Base-by-base conservation (phyloP, 2,113 vertebrate genomes). In the Ivindomyrus marchei region DNA sequence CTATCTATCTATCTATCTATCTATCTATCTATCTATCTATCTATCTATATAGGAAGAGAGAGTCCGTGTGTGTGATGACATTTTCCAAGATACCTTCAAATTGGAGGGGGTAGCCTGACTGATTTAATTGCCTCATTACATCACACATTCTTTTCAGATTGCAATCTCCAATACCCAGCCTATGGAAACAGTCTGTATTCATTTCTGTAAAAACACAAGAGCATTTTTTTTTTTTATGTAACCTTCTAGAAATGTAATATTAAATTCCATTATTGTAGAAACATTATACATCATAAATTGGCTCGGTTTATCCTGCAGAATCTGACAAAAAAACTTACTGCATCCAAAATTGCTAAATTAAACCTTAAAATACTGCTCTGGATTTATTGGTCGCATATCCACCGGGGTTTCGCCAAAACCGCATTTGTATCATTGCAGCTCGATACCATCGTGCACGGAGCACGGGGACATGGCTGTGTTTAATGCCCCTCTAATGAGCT, bases 241-340 rank as follows among this genome's bases (percentile, higher is more conserved):
- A 53, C 17, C 31, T 49, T 53, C 27, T 27, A n/a, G 27, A 53
- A 87, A 87, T 53, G 47, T 31, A 56, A 53, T 87, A 87, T 31
- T 56, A 39, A 50, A 87, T 53, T 87, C 50, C 50, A 36, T 36
- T 53, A 53, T 53, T 87, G 85, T 52, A 39, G 49, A 87, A 53
- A 85, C 83, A 80, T 27, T 31, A 86, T 53, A 87, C 27, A 31
- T 50, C 50, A 87, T 87, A 87, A 87, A 36, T 87, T 87, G 85
- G 85, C 47, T 56, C 13, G 6, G 31, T n/a, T 39, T 15, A 19
- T 21, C 31, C n/a, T 56, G 27, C 50, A 52, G 27, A 87, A 47
- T 87, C 83, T 11, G 83, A 85, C 42, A 47, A 85, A 85, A 83
- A 45, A 66, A 62, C 21, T 8, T 27, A 52, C 85, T 50, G 85